Evolutionary conservation across 2,113 vertebrate species (phyloP).

Genomic region (Strix uralensis): DNA sequence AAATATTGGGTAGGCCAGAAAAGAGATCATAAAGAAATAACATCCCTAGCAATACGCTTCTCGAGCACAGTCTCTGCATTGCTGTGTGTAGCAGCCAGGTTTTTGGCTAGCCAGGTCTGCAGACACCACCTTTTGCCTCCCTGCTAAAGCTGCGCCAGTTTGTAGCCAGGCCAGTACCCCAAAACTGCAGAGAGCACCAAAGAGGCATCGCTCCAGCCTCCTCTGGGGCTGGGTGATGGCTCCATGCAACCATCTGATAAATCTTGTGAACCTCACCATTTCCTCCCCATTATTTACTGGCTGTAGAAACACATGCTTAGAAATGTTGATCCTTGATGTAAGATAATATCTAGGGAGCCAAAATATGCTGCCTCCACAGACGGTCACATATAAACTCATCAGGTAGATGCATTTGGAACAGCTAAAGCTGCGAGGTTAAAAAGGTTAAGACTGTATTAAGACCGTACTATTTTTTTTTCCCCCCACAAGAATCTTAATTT

Average conservation of each 20-base stretch:
- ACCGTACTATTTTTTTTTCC: fast-evolving
- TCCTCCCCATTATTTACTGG: not conserved
- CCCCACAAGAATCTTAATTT: not conserved
- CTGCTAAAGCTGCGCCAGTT: not conserved
- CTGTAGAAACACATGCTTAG: not conserved
- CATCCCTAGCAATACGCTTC: not conserved
- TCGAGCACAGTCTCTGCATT: not conserved
- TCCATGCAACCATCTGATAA: not conserved
- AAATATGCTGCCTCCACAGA: not conserved
- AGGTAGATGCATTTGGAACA: not conserved
- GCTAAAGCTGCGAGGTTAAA: not conserved
- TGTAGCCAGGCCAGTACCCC: not conserved
- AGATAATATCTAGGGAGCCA: not conserved
- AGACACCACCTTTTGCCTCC: not conserved
- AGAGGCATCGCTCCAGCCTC: not conserved
- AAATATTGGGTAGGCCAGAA: not conserved
- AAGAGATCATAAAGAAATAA: not conserved
- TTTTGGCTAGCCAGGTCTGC: not conserved
- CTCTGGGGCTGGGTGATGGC: not conserved
- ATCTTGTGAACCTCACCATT: not conserved
- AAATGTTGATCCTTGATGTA: not conserved
- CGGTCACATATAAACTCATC: not conserved
- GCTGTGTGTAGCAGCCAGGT: not conserved
- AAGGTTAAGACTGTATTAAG: not conserved
- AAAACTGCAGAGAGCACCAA: not conserved